Evolutionary conservation across 2,113 vertebrate species (phyloP).

Genomic region (Anolis carolinensis): DNA sequence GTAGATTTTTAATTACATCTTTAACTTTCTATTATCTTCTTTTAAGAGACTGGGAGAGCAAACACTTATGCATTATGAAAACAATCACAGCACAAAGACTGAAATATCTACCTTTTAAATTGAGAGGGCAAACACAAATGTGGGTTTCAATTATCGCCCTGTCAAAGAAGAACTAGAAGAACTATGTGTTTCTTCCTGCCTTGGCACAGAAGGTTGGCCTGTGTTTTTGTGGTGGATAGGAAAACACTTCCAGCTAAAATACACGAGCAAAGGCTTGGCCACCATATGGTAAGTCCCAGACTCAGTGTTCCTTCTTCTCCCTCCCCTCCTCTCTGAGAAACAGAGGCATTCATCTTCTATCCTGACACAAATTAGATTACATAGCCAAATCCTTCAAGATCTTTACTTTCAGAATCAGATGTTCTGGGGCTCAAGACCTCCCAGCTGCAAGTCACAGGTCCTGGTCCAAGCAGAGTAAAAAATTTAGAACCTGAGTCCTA

Average conservation of each 20-base stretch:
- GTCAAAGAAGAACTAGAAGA: not conserved
- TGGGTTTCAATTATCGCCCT: not conserved
- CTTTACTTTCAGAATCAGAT: not conserved
- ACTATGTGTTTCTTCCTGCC: not conserved
- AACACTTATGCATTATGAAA: not conserved
- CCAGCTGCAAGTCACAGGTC: not conserved
- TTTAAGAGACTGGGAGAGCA: not conserved
- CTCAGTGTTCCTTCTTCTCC: slow-evolving; percentile 6
- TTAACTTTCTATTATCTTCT: not conserved
- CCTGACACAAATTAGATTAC: not conserved
- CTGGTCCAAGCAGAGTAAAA: not conserved
- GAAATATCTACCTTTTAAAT: not conserved
- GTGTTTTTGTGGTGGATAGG: not conserved
- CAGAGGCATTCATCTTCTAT: not conserved
- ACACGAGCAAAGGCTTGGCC: not conserved
- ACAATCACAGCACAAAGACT: not conserved
- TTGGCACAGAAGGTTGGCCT: not conserved
- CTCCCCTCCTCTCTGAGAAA: not conserved
- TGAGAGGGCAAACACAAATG: not conserved
- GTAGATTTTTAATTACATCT: not conserved
- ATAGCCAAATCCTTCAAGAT: not conserved
- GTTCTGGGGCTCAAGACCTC: not conserved
- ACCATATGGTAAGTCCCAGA: slow-evolving; percentile 2
- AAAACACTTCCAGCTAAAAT: slow-evolving; percentile 12
- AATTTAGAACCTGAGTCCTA: no score